Evolutionary conservation across 2,888 invertebrate species (phyloP).

Genomic region (Trachelus troglodyta): DNA sequence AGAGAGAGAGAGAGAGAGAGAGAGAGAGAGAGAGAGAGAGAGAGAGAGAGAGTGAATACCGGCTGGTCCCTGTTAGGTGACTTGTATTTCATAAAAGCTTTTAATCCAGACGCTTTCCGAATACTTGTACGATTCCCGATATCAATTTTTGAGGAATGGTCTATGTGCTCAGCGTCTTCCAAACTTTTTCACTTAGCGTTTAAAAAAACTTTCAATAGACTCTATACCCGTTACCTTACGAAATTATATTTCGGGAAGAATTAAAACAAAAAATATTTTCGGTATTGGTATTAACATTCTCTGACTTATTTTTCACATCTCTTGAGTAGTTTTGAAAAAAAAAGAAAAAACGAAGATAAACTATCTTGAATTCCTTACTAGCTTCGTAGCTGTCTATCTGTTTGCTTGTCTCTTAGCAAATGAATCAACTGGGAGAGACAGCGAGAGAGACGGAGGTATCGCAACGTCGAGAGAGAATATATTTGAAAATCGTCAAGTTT

Average conservation of each 20-base stretch:
- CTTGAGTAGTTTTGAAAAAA: background rate
- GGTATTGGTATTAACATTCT: background rate
- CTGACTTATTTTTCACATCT: background rate
- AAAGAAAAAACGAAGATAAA: background rate
- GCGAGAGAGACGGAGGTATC: background rate
- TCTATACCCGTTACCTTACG: background rate
- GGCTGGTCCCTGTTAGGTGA: conserved; percentile 10
- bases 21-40: too few species aligned
- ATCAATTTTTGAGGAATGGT: conserved; percentile 29
- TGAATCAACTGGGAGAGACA: background rate
- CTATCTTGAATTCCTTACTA: background rate
- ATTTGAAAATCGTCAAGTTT: background rate
- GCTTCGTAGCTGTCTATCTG: background rate
- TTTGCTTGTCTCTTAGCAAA: background rate
- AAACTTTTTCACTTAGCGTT: background rate
- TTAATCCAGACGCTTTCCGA: conserved; percentile 31
- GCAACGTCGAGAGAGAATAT: background rate
- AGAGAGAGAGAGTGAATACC: too few species aligned
- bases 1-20: too few species aligned
- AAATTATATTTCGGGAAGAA: background rate
- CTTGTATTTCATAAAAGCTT: conserved; percentile 32
- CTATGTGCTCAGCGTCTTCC: conserved; percentile 4
- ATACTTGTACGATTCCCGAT: conserved; percentile 29
- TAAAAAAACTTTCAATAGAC: background rate
- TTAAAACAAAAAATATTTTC: background rate